Percentiles rank a stretch among this genome's conserved stretches.
These are phyloP conservation scores for Neosilurus hyrtlii DNA, from an alignment of 2,797 vertebrate genomes.

Conservation along the genomic window DNA sequence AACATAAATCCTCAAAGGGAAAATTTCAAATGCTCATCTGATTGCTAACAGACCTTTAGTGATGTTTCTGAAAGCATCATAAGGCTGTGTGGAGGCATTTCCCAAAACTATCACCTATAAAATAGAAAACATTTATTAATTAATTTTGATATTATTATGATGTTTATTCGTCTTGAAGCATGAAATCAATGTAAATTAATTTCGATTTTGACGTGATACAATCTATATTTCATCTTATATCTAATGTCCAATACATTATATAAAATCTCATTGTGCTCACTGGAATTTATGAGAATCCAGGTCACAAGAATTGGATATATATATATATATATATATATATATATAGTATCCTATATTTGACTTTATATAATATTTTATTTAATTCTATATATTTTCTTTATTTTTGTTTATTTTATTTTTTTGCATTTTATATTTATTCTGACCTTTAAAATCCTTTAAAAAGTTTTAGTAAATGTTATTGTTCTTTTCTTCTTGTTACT, in stretches of 20 bases:
- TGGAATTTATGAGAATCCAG: background rate
- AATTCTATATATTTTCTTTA: too few relatives aligned
- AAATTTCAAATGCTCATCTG: background rate
- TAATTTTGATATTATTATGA: background rate
- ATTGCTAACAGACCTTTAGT: background rate
- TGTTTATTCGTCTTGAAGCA: background rate
- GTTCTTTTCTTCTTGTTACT: too few relatives aligned
- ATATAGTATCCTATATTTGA: too few relatives aligned
- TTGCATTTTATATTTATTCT: too few relatives aligned
- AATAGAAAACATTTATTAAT: background rate
- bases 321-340: too few relatives aligned
- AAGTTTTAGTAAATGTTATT: too few relatives aligned
- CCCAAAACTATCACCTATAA: background rate
- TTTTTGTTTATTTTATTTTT: too few relatives aligned
- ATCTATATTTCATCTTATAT: background rate
- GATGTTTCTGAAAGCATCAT: conserved; percentile 2
- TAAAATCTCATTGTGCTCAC: background rate
- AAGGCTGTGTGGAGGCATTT: background rate
- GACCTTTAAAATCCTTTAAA: too few relatives aligned
- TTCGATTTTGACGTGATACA: background rate
- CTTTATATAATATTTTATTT: too few relatives aligned
- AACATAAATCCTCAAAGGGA: conserved; percentile 9
- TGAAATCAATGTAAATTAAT: background rate
- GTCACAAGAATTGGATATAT: background rate
- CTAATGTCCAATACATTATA: background rate